phyloP scores from a whole-genome alignment of 1,140 invertebrate species.

The Drosophila setifemur region DNA sequence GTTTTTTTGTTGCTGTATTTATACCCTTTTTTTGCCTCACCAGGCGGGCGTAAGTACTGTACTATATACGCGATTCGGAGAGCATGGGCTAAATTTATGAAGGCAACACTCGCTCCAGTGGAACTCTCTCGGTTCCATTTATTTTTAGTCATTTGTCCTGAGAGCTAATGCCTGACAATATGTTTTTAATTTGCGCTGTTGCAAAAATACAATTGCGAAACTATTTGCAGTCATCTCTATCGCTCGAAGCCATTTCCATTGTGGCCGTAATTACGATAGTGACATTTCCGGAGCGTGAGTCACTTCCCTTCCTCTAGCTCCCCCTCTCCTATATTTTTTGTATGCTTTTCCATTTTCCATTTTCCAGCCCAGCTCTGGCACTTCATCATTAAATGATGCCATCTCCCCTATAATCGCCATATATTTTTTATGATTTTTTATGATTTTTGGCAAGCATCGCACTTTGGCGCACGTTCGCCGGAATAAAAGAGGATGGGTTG shows the following conservation, averaged over 20 bases:
- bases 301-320: slow-evolving; percentile 6
- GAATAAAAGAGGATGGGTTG: not conserved
- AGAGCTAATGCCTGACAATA: slow-evolving; percentile 62
- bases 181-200: slow-evolving; percentile 72
- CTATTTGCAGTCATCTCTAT: slow-evolving; percentile 53
- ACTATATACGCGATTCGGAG: slow-evolving; percentile 14
- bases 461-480: slow-evolving; percentile 67
- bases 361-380: slow-evolving; percentile 3
- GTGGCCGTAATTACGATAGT: slow-evolving; percentile 10
- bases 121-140: slow-evolving; percentile 46
- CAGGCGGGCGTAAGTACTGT: slow-evolving; percentile 48
- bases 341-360: slow-evolving; percentile 2
- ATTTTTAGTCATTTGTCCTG: slow-evolving; percentile 62
- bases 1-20: not conserved
- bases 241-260: slow-evolving; percentile 1
- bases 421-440: slow-evolving; percentile 67
- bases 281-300: slow-evolving; percentile 45
- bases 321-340: not conserved
- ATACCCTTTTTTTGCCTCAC: not conserved
- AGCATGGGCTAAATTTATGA: slow-evolving; percentile 76
- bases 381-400: slow-evolving; percentile 55
- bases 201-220: slow-evolving; percentile 55
- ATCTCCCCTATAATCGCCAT: slow-evolving; percentile 61
- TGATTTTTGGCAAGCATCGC: slow-evolving; percentile 67
- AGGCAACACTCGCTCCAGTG: slow-evolving; percentile 56